These are phyloP conservation scores for Brachionus manjavacas DNA, from an alignment of 1,140 invertebrate species.

Conservation along the genomic window DNA sequence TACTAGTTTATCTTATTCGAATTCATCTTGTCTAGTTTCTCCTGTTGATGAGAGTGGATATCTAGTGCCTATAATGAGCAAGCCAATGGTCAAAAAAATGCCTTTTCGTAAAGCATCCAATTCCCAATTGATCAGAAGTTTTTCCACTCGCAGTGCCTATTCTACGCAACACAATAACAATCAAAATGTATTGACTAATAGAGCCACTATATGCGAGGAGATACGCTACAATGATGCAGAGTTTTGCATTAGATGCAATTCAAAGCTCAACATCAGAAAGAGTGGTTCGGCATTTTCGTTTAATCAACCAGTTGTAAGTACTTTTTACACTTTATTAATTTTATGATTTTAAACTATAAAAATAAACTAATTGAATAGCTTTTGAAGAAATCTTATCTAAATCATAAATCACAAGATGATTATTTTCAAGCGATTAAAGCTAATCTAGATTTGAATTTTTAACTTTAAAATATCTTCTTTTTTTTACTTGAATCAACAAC, in stretches of 20 bases:
- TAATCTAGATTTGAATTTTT: background rate
- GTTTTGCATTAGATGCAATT: background rate
- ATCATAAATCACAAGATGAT: background rate
- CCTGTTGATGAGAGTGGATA: slow-evolving; percentile 38
- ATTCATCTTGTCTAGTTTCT: background rate
- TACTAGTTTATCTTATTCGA: background rate
- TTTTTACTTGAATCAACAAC: too few relatives aligned
- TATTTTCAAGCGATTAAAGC: background rate
- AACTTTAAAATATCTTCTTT: background rate
- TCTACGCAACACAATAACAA: background rate
- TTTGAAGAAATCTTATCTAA: background rate
- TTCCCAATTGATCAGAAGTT: slow-evolving; percentile 16
- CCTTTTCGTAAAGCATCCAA: background rate
- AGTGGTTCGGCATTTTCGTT: background rate
- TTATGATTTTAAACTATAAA: background rate
- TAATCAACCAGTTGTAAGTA: background rate
- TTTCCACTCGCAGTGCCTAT: slow-evolving; percentile 30
- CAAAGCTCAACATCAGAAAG: background rate
- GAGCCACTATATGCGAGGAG: slow-evolving; percentile 35
- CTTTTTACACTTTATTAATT: background rate
- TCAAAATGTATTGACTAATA: background rate
- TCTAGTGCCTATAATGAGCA: background rate
- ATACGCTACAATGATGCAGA: background rate
- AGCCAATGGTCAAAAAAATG: background rate
- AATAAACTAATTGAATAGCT: background rate